Evolutionary conservation across 2,888 invertebrate genomes (phyloP).

Genomic region (Cephus rjabovi): DNA sequence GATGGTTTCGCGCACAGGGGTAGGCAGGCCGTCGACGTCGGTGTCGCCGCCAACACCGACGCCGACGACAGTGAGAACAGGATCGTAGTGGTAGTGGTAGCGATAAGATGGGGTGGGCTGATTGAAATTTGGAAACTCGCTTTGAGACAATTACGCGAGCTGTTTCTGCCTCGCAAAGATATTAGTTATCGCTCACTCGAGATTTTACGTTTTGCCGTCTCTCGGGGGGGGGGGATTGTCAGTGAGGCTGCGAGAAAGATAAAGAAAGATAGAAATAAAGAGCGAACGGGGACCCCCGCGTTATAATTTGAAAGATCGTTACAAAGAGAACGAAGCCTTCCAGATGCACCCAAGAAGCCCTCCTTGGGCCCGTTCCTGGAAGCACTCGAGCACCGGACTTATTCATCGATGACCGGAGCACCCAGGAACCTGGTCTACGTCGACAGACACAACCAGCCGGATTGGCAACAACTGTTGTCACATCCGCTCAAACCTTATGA

Average conservation of each 20-base stretch:
- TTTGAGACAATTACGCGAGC: slow-evolving; percentile 64
- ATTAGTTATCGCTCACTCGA: slow-evolving; percentile 21
- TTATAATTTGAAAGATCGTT: background rate
- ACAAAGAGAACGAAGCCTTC: slow-evolving; percentile 20
- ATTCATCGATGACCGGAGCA: slow-evolving; percentile 51
- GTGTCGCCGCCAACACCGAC: background rate
- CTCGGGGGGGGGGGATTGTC: background rate
- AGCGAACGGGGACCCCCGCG: background rate
- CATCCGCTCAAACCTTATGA: slow-evolving; percentile 36
- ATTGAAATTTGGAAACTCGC: slow-evolving; percentile 65
- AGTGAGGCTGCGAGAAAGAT: background rate
- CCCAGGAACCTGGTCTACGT: background rate
- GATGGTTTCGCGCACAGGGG: slow-evolving; percentile 56
- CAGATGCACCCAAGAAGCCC: slow-evolving; percentile 24
- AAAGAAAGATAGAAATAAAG: background rate
- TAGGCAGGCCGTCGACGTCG: slow-evolving; percentile 25
- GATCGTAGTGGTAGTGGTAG: slow-evolving; percentile 1
- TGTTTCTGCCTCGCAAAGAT: slow-evolving; percentile 44
- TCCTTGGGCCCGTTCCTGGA: slow-evolving; percentile 10
- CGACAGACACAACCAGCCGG: background rate
- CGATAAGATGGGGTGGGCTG: slow-evolving; percentile 35
- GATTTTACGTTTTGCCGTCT: background rate
- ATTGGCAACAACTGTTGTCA: slow-evolving; percentile 25
- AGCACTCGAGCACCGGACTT: slow-evolving; percentile 53
- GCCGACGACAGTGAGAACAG: slow-evolving; percentile 28